Percentiles rank a stretch among this genome's conserved stretches.
These are phyloP conservation scores for Tringa solitaria DNA, from an alignment of 2,113 vertebrate genomes.

Conservation along the genomic window DNA sequence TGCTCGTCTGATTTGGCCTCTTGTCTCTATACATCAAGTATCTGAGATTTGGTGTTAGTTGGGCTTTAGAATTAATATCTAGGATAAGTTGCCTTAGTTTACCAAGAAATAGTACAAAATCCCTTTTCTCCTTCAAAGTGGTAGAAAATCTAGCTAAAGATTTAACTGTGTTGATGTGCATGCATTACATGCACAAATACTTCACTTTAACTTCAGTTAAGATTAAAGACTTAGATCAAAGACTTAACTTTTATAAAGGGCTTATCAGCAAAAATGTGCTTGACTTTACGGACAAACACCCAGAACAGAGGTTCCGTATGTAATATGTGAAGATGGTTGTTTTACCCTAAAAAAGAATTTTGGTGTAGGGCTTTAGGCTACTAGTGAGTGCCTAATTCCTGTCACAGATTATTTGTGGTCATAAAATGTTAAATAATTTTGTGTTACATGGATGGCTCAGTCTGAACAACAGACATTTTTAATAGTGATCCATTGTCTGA, in stretches of 20 bases:
- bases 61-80: not conserved
- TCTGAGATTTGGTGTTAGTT: not conserved
- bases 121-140: not conserved
- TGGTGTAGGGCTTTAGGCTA: not conserved
- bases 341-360: not conserved
- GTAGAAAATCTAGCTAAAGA: not conserved
- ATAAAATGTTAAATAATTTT: not conserved
- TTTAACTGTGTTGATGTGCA: not conserved
- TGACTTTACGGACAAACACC: not conserved
- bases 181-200: not conserved
- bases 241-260: not conserved
- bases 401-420: not conserved
- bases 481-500: not conserved
- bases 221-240: not conserved
- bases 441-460: not conserved
- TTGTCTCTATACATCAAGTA: not conserved
- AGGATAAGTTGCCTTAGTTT: not conserved
- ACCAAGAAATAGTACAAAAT: not conserved
- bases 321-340: not conserved
- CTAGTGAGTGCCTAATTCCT: not conserved
- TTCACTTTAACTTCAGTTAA: not conserved
- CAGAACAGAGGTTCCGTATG: not conserved
- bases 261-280: not conserved
- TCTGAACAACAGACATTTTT: not conserved
- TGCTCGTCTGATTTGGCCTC: not conserved